These are phyloP conservation scores for Numenius phaeopus DNA, from an alignment of 2,797 vertebrate genomes.

Conservation along the genomic window DNA sequence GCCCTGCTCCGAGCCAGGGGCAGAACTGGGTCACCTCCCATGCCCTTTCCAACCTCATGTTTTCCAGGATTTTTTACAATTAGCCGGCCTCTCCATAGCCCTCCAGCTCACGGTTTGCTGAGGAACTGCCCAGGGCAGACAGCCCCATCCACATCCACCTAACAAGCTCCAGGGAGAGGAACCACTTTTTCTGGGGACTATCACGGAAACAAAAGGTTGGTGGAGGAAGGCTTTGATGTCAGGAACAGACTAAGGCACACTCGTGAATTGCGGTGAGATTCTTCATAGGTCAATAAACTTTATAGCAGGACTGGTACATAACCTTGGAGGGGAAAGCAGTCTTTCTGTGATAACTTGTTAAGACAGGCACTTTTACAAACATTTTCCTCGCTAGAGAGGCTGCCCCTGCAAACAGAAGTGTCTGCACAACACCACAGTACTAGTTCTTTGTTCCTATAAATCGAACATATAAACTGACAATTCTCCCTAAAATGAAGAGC, in stretches of 20 bases:
- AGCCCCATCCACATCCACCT: neutral
- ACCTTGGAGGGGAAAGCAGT: neutral
- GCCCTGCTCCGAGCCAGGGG: neutral
- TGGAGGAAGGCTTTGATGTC: slow-evolving; percentile 37
- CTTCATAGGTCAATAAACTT: slow-evolving; percentile 43
- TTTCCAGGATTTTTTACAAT: neutral
- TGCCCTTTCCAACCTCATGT: neutral
- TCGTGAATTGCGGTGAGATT: neutral
- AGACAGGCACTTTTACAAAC: neutral
- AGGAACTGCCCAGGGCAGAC: neutral
- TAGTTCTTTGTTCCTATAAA: neutral
- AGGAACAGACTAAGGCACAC: neutral
- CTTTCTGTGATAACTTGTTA: neutral
- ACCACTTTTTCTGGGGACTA: neutral
- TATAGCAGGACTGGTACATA: neutral
- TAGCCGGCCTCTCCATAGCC: neutral
- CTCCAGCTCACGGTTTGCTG: fast-evolving
- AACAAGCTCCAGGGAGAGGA: neutral
- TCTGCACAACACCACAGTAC: neutral
- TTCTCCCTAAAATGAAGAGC: neutral
- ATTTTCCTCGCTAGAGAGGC: neutral
- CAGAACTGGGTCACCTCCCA: neutral
- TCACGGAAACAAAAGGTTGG: neutral
- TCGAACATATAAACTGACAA: neutral
- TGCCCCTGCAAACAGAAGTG: neutral